Evolutionary conservation across 37 sponge, comb jelly and placozoan species (phyloP), one percentile per base, ranked within the genome.

Genomic region (Ianthella basta): DNA sequence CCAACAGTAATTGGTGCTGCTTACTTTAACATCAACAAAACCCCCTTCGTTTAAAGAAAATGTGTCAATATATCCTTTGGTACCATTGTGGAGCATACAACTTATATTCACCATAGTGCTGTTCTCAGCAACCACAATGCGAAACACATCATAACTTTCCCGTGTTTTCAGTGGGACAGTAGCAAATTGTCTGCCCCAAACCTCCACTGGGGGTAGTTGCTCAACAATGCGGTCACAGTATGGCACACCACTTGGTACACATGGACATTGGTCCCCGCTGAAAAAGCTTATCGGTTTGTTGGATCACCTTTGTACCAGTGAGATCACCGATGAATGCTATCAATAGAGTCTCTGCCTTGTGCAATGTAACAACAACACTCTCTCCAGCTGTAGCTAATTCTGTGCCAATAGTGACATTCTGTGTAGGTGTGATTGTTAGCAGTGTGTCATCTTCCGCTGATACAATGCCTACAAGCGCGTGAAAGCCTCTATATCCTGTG

Each of bases 161-260:
- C 88, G 80, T 6, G 64, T 81, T 19, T 23, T 4, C 29, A 87
- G 60, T 30, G 91, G 80, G n/a, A 77, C 88, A 54, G 65, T 53
- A 10, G 86, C 35, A 37, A 87, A 87, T 16, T 20, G 13, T 21
- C 29, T 84, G 19, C 91, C 91, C 91, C 91, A 91, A 23, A 75
- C 84, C 5, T 65, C 69, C 67, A 85, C 86, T 60, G 87, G 87
- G 15, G 88, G 88, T 30, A 91, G 25, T 55, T 87, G 88, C 36
- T 91, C 88, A 41, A 79, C 67, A 1, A 87, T 5, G 33, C 72
- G 64, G 59, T 91, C 91, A 91, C 91, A 91, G 10, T 66, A 50
- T 20, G 21, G 0, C 0, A 30, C 37, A 83, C 38, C 44, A 41
- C 36, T 0, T 57, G 86, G 86, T 0, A 83, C 72, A 65, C 53